Conservation (phyloP, 2,113 vertebrate genomes). For the Hymenochirus boettgeri region DNA sequence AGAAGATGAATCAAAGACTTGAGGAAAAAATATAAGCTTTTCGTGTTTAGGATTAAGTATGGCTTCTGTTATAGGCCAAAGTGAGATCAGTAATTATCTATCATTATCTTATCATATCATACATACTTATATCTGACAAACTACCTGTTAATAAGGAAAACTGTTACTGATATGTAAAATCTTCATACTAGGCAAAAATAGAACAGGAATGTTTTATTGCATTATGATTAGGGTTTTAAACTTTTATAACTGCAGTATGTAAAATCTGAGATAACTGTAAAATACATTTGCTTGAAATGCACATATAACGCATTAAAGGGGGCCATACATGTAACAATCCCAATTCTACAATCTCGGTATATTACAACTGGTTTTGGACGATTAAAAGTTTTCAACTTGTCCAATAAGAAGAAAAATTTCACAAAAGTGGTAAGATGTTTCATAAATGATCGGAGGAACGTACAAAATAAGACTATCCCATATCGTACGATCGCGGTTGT, state of each 20-base stretch:
- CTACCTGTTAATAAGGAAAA: neutral
- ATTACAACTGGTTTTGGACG: no score
- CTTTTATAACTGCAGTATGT: neutral
- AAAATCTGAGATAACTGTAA: neutral
- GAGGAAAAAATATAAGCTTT: neutral
- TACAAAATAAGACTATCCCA: no score
- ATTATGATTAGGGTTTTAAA: neutral
- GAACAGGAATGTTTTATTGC: neutral
- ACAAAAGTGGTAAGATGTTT: no score
- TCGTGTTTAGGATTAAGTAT: constrained; percentile 5
- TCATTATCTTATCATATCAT: constrained; percentile 43
- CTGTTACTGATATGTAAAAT: neutral
- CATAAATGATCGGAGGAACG: no score
- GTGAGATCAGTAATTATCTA: neutral
- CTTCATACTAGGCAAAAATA: neutral
- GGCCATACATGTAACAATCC: no score
- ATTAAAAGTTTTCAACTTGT: no score
- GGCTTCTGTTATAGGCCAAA: neutral
- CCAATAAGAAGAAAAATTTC: no score
- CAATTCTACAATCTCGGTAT: no score
- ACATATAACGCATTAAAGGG: no score
- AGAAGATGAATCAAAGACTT: constrained; percentile 12
- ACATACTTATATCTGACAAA: constrained; percentile 12
- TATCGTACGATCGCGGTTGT: no score
- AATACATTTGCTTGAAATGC: no score